Base-by-base conservation (phyloP, 2,113 vertebrate genomes). In the Cinclus mexicanus region DNA sequence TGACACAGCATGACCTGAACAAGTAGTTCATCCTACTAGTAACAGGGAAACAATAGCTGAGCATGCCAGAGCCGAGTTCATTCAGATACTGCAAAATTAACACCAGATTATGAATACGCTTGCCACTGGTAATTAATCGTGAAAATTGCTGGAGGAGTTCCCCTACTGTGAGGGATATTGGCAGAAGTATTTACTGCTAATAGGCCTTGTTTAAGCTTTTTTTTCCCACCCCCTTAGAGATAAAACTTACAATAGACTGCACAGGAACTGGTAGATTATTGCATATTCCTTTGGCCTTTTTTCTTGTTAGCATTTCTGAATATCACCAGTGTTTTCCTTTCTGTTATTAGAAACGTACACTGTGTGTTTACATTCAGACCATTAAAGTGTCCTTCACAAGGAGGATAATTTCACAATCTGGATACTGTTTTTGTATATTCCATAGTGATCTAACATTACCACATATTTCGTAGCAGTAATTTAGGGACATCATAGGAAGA, bases 51-150 rank as follows among this genome's bases (percentile, higher is more conserved):
- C 95, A 97, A 96, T 96, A 96, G 96, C 89, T 80, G 91, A 96
- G 79, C 76, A 8, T 96, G 94, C 95, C 96, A 95, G 91, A 97
- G 82, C 83, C 19, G 61, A 87, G 83, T 97, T 97, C 93, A 97
- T 98, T 97, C 96, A 97, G 84, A 95, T 97, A 94, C 78, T 97
- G 97, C 97, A 98, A 98, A 98, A 98, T 98, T 98, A 98, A 98
- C 97, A 98, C 95, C 96, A 98, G 96, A 97, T 98, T 97, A 98
- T 98, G 97, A 98, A 98, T 98, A 94, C 95, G 65, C 95, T 97
- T 97, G 95, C 93, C 94, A 96, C 96, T 97, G 97, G 93, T 98
- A 98, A 97, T 97, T 96, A 97, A 97, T 97, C 77, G 84, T 89
- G 95, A 97, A 97, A 97, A 96, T 96, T 97, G 84, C 96, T 97